phyloP scores from a whole-genome alignment of 2,113 vertebrate genomes.

The Circaetus gallicus region DNA sequence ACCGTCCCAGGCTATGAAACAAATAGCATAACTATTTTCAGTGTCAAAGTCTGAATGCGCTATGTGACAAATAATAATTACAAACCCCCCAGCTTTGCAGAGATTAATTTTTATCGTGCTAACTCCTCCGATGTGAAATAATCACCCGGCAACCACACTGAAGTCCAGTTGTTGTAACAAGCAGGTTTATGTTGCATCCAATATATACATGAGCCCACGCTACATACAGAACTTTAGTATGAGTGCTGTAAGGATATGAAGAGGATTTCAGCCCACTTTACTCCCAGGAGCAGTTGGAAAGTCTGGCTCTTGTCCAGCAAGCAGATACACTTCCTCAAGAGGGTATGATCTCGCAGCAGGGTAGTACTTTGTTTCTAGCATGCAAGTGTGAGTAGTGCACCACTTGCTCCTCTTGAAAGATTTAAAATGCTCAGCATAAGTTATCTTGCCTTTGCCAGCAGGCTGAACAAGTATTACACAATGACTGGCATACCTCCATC shows the following conservation, averaged over 20 bases:
- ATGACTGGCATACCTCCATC: background rate
- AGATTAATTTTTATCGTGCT: background rate
- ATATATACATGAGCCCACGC: background rate
- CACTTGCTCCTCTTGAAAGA: background rate
- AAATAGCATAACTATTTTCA: background rate
- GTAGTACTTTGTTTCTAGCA: background rate
- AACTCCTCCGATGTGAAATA: background rate
- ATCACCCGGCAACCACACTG: accelerated
- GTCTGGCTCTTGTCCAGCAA: background rate
- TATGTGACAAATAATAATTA: background rate
- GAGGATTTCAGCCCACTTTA: background rate
- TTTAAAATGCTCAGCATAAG: background rate
- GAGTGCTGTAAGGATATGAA: background rate
- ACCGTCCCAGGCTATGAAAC: background rate
- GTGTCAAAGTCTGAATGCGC: background rate
- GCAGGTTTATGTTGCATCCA: background rate
- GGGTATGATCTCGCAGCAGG: background rate
- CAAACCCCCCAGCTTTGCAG: background rate
- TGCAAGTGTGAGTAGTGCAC: background rate
- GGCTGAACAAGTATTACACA: background rate
- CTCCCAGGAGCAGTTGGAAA: background rate
- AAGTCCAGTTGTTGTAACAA: background rate
- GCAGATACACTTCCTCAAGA: background rate
- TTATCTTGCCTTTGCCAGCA: background rate
- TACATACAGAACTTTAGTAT: background rate